Evolutionary conservation across 2,888 invertebrate genomes (phyloP), one percentile per base, ranked within the genome.

Genomic region (Caradrina kadenii): DNA sequence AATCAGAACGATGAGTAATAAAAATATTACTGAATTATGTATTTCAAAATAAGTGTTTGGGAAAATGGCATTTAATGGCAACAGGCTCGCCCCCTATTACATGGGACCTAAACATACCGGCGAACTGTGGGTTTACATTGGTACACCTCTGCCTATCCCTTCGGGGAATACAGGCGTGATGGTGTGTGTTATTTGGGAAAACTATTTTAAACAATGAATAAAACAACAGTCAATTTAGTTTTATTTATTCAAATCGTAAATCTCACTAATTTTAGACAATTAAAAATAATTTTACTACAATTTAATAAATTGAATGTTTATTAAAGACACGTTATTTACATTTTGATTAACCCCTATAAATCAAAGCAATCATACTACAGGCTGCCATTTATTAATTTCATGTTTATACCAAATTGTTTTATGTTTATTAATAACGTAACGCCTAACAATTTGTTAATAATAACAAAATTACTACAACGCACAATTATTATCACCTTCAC

Each of bases 321-420:
- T 71, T 52, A 52, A 58, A 55, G 54, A 65, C 45, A 62, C 55
- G 71, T 81, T 81, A 83, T 79, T 81, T 81, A 82, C 79, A 83
- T 68, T 76, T 77, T 67, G 48, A 71, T 71, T 68, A 69, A 60
- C 17, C 31, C 69, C 58, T 65, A 60, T 66, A 62, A 65, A 69
- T 62, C 49, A 39, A 54, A 50, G 22, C 68, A 75, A 42, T 75
- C 65, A 80, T 54, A 61, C 49, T 15, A 21, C 21, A 55, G 73
- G 73, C 53, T 82, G 76, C 76, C 81, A 69, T 50, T 65, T 31
- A 35, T 8, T 50, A 8, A 50, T 11, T 11, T 17, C 5, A 50
- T 6, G 22, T 61, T 56, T 52, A 56, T 45, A 63, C 50, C 21
- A 22, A 50, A 54, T 45, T 1, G 7, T 11, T 42, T 56, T 39